Percentiles rank a stretch among this genome's conserved stretches.
Evolutionary conservation across 2,888 invertebrate species (phyloP).

Genomic region (Muschampia plurimacula): DNA sequence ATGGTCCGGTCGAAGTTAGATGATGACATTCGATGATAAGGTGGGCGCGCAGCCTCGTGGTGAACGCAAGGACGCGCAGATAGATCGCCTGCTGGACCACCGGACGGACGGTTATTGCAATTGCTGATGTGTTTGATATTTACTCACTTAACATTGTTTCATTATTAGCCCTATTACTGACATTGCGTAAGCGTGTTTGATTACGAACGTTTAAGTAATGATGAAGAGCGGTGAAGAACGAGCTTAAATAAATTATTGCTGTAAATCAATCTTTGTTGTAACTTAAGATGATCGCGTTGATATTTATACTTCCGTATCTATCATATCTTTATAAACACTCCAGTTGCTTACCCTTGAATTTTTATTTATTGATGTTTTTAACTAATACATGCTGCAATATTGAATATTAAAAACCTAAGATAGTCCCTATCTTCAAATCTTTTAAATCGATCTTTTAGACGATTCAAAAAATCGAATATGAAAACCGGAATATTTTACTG

Average conservation of each 20-base stretch:
- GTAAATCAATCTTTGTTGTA: conserved; percentile 32
- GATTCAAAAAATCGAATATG: too few species aligned
- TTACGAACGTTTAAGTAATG: conserved; percentile 40
- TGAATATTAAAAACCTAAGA: too few species aligned
- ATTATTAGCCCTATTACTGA: conserved; percentile 45
- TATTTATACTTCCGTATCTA: conserved; percentile 23
- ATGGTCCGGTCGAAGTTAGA: conserved; percentile 61
- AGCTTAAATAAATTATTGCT: conserved; percentile 22
- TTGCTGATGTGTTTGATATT: conserved; percentile 47
- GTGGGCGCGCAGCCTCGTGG: conserved; percentile 61
- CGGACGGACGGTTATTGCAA: conserved; percentile 45
- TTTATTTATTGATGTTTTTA: background rate
- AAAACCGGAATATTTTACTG: background rate
- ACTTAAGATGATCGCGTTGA: conserved; percentile 21
- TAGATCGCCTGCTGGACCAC: conserved; percentile 53
- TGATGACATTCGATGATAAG: conserved; percentile 80
- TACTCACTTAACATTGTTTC: conserved; percentile 49
- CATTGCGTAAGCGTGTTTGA: conserved; percentile 47
- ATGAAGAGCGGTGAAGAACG: conserved; percentile 9
- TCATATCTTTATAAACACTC: conserved; percentile 1
- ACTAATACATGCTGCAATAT: background rate
- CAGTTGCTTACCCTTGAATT: background rate
- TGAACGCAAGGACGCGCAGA: conserved; percentile 78
- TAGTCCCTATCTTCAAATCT: too few species aligned
- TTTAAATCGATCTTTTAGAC: too few species aligned